These are phyloP conservation scores for Diaprepes abbreviatus DNA, from an alignment of 2,888 invertebrate genomes.

Conservation along the genomic window DNA sequence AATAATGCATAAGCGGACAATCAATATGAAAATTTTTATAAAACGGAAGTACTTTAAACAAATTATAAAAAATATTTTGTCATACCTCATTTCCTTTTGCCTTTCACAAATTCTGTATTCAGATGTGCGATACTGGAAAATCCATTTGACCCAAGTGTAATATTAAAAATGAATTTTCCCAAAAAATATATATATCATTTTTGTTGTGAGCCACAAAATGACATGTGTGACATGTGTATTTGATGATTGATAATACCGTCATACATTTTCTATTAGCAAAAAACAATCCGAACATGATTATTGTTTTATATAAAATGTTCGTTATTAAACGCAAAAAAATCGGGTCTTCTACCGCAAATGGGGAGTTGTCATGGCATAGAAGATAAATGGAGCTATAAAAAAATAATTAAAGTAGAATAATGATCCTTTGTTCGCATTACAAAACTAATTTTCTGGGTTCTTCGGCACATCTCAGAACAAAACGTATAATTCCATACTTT, in stretches of 20 bases:
- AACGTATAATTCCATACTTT: neutral
- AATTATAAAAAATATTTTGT: no score
- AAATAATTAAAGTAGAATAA: conserved; percentile 22
- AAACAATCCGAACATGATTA: conserved; percentile 19
- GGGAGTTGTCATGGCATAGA: conserved; percentile 6
- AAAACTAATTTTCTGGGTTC: conserved; percentile 11
- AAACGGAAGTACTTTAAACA: no score
- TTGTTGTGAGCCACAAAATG: conserved; percentile 4
- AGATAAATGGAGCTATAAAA: conserved; percentile 17
- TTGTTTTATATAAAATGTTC: conserved; percentile 18
- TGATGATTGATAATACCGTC: conserved; percentile 14
- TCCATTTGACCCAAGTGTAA: conserved; percentile 1
- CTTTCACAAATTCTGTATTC: neutral
- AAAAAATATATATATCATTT: conserved; percentile 19
- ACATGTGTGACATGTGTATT: conserved; percentile 15
- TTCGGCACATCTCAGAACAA: neutral
- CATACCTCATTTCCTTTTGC: no score
- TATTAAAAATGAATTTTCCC: conserved; percentile 13
- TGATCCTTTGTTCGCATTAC: conserved; percentile 10
- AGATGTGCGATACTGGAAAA: neutral
- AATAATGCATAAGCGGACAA: no score
- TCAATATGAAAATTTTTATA: no score
- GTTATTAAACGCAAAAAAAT: conserved; percentile 14
- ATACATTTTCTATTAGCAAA: conserved; percentile 9
- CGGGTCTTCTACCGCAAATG: neutral